phyloP scores from a whole-genome alignment of 2,113 vertebrate species.

The Prinia subflava region DNA sequence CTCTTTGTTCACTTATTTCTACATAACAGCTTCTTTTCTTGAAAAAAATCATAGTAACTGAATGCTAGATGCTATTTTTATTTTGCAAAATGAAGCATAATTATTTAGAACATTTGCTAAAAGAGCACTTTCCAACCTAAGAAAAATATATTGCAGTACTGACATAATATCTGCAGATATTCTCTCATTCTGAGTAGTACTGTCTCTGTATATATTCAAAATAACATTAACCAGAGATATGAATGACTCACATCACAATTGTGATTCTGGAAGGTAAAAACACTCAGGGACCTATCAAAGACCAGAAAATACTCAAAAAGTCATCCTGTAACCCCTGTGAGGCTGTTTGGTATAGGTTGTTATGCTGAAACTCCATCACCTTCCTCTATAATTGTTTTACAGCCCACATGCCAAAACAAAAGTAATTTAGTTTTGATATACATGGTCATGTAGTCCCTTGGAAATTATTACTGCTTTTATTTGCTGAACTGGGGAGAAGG shows the following conservation, averaged over 20 bases:
- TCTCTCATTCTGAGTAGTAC: background rate
- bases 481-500: conserved; percentile 58
- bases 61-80: conserved; percentile 61
- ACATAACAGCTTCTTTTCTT: conserved; percentile 23
- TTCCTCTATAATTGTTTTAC: background rate
- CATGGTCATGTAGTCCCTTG: background rate
- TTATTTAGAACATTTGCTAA: conserved; percentile 56
- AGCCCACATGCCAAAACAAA: background rate
- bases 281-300: background rate
- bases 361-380: background rate
- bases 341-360: background rate
- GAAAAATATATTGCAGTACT: conserved; percentile 23
- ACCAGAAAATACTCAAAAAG: background rate
- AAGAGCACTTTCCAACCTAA: conserved; percentile 39
- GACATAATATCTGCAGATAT: background rate
- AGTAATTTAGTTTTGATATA: background rate
- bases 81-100: conserved; percentile 48
- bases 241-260: background rate
- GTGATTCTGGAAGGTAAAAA: background rate
- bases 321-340: background rate
- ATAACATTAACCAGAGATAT: background rate
- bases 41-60: conserved; percentile 50
- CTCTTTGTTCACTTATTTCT: conserved; percentile 26
- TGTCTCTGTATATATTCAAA: background rate
- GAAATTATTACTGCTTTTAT: conserved; percentile 56